Evolutionary conservation across 2,797 vertebrate genomes (phyloP), one percentile per base, ranked within the genome.

Genomic region (Telmatherina bonti): DNA sequence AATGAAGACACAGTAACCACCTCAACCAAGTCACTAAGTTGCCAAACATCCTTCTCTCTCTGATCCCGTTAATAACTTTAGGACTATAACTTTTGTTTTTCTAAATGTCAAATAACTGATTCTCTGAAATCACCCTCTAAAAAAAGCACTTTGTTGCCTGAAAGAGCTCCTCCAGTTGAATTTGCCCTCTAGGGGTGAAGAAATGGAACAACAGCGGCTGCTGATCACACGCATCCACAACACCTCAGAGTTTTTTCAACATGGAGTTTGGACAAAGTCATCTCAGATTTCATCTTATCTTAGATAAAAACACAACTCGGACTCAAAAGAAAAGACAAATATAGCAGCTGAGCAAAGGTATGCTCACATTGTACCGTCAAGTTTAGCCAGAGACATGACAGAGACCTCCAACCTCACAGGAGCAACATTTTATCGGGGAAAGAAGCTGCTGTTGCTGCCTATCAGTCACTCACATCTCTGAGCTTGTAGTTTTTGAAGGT

Each of bases 401-500:
- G 55, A 59, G 63, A 45, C 33, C 69, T 70, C 53, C 68, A 67
- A 60, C 64, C 69, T 67, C n/a, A 24, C 43, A 58, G 33, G 67
- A 53, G 55, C 53, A 57, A 55, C 67, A 47, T 72, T 30, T 75
- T 78, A 52, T 67, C 68, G 72, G 79, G 76, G 74, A 85, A 86
- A 54, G 33, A 67, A 79, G 82, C 72, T 57, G 78, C 85, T 85
- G 76, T 73, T 67, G 83, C 76, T 76, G 70, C 79, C 83, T 67
- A 41, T 87, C 81, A 82, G 62, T 51, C 31, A 1, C 18, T 74
- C 49, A 36, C 67, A 61, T 81, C 90, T 87, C 70, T 76, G 82
- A 82, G 82, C 72, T 64, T 78, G 61, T 79, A 70, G 78, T 76
- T 84, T 77, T 77, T 43, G 13, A 83, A 83, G 59, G 79, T 79